These are phyloP conservation scores for Dromiciops gliroides DNA, from an alignment of 2,113 vertebrate genomes.

Conservation along the genomic window DNA sequence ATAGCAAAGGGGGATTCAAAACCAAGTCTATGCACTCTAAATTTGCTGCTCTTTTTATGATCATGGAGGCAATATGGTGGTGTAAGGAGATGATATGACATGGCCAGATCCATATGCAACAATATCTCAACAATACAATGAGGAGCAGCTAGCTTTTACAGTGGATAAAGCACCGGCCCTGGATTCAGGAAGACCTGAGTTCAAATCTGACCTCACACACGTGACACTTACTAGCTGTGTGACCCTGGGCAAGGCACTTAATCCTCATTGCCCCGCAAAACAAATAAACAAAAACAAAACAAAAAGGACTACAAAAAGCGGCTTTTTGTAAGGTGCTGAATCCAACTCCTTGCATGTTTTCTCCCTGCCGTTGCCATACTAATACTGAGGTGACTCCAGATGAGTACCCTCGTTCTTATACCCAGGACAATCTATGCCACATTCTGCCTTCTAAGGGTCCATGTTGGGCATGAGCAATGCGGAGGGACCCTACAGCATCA, in stretches of 20 bases:
- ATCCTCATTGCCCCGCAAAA: no score
- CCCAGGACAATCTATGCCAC: neutral
- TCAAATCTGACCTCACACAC: no score
- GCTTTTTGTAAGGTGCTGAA: neutral
- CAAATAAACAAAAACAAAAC: no score
- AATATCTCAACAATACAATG: neutral
- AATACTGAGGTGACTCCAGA: neutral
- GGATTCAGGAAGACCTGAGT: no score
- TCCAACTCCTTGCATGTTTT: neutral
- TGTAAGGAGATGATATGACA: neutral
- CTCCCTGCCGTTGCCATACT: neutral
- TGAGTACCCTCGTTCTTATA: neutral
- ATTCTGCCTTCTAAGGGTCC: neutral
- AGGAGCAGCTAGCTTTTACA: no score
- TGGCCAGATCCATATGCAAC: no score
- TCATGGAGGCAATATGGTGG: neutral
- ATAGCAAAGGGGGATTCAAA: neutral
- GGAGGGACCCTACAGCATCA: neutral
- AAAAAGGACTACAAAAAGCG: neutral
- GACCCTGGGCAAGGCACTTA: no score
- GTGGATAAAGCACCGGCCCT: no score
- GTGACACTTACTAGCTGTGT: no score
- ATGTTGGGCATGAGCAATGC: neutral
- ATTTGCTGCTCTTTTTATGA: neutral
- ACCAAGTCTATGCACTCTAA: neutral